Base-by-base conservation (phyloP, 2,888 invertebrate genomes). In the Gari tellinella region DNA sequence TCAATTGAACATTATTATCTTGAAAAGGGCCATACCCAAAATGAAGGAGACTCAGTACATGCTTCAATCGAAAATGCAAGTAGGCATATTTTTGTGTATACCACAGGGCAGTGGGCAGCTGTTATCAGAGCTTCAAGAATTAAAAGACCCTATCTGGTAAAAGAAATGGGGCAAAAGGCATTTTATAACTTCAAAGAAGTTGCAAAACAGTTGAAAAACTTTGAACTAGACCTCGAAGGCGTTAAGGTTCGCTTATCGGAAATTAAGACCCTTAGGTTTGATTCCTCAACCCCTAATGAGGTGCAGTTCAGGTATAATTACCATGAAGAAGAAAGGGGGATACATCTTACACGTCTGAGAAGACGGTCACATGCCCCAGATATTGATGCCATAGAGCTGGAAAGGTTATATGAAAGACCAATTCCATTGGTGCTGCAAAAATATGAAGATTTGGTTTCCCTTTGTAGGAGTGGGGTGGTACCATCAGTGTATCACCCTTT, bases 21-120 rank as follows among this genome's bases (percentile, higher is more conserved):
- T 7, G 65, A 65, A 31, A 74, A 69, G 12, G 69, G 69, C 0
- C 65, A 69, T 17, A 68, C 68, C 2, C 62, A 62, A 43, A 63
- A 57, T 56, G 68, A 68, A 37, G 31, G 38, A 10, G 68, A 68
- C 31, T 15, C 41, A 1, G 53, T 67, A 2, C 57, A 65, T 65
- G 14, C 65, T 3, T 5, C 58, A 25, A 49, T 49, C 12, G 57
- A 57, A 57, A 21, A 26, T 21, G 67, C 53, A 21, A 52, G 45
- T 23, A 67, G 25, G n/a, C n/a, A n/a, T n/a, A n/a, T n/a, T n/a
- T n/a, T n/a, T n/a, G n/a, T n/a, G n/a, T n/a, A n/a, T n/a, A 60
- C 25, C 7, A 60, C 66, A 21, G n/a, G 21, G 0, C 60, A 67
- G 37, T 60, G 45, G 58, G 58, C 52, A 25, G 15, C 52, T 23